phyloP scores from a whole-genome alignment of 2,113 vertebrate species.

The Sigmodon hispidus region DNA sequence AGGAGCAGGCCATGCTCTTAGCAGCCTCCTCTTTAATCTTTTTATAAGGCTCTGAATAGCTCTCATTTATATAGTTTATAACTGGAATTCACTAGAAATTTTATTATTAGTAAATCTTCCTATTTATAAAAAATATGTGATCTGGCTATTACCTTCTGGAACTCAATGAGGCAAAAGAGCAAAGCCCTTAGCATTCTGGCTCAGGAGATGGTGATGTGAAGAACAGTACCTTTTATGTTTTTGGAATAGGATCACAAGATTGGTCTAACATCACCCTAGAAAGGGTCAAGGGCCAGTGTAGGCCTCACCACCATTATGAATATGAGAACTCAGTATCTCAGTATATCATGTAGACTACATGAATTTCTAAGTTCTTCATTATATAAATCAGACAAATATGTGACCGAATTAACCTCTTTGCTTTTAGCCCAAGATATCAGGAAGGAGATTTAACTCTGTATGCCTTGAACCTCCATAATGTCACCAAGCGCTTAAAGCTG shows the following conservation, averaged over 20 bases:
- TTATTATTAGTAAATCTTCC: constrained; percentile 22
- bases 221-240: background rate
- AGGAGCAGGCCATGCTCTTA: background rate
- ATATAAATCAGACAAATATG: background rate
- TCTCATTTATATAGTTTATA: background rate
- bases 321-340: background rate
- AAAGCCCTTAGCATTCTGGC: background rate
- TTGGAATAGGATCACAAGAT: background rate
- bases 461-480: constrained; percentile 89
- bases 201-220: background rate
- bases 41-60: background rate
- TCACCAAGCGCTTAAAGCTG: constrained; percentile 83
- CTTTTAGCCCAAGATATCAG: constrained; percentile 87
- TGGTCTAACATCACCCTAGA: background rate
- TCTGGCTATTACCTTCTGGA: background rate
- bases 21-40: background rate
- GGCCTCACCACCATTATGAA: background rate
- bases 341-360: too few species aligned
- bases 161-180: background rate
- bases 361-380: background rate
- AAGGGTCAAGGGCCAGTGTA: too few species aligned
- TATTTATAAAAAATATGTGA: background rate
- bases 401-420: constrained; percentile 62
- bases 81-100: background rate
- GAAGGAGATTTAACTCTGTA: constrained; percentile 91